These are phyloP conservation scores for Epirrhoe tristata DNA, from an alignment of 2,888 invertebrate species.

Conservation along the genomic window DNA sequence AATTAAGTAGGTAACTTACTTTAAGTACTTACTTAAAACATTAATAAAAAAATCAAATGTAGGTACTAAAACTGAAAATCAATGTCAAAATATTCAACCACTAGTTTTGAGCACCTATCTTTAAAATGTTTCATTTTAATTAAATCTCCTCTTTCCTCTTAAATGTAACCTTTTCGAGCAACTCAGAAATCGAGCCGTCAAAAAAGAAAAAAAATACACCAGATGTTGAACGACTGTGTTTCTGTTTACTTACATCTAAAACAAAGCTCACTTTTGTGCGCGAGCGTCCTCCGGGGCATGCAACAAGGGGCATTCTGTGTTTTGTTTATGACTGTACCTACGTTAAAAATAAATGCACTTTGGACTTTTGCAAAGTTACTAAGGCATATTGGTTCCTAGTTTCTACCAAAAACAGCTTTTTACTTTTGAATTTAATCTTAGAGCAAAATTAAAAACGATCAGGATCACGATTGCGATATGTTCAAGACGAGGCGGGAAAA, in stretches of 20 bases:
- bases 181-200: slow-evolving; percentile 53
- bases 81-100: too few relatives aligned
- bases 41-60: too few relatives aligned
- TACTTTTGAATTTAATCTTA: too few relatives aligned
- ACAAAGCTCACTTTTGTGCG: slow-evolving; percentile 75
- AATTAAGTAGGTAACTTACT: too few relatives aligned
- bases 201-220: slow-evolving; percentile 78
- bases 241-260: slow-evolving; percentile 78
- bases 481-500: too few relatives aligned
- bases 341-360: slow-evolving; percentile 30
- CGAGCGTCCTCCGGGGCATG: slow-evolving; percentile 59
- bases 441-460: too few relatives aligned
- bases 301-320: slow-evolving; percentile 43
- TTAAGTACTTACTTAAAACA: too few relatives aligned
- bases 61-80: background rate
- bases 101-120: too few relatives aligned
- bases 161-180: slow-evolving; percentile 27
- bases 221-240: slow-evolving; percentile 78
- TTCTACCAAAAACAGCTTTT: background rate
- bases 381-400: background rate
- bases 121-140: background rate
- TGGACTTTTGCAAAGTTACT: slow-evolving; percentile 20
- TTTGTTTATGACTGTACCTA: slow-evolving; percentile 38
- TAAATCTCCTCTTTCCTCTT: background rate
- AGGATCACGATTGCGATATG: too few relatives aligned